Evolutionary conservation across 2,888 invertebrate species (phyloP), one percentile per base, ranked within the genome.

Genomic region (Myathropa florea): DNA sequence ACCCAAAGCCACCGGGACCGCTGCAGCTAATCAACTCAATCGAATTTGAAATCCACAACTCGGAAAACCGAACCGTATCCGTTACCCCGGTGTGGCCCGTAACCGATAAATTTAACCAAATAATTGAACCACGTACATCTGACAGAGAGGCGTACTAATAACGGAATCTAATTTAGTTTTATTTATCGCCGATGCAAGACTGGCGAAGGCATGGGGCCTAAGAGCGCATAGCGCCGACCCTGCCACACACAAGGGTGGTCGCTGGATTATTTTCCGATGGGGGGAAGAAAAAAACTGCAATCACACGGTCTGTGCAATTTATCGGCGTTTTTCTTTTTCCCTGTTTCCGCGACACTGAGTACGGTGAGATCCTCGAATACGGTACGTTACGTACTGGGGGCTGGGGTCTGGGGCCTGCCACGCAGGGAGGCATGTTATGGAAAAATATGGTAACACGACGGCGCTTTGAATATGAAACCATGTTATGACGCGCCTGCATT

Each of bases 391-490:
- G 46, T 39, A 39, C n/a, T 14, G 12, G 14, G 46, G n/a, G 39
- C 3, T 6, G 4, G n/a, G n/a, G 39, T 1, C 4, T 4, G 4
- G 9, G 26, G 14, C 36, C 28, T 21, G 57, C 18, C 24, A 53
- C 39, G 10, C 39, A 57, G 14, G 33, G 23, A 33, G 60, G 57
- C 59, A 65, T 79, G 71, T 71, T 80, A 72, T 24, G 57, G 67
- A 72, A 75, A 81, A 82, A 76, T 82, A 82, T 73, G 67, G 76
- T 64, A 70, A 70, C 81, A 82, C 67, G 60, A 80, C 67, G 72
- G 60, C n/a, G 65, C 70, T 82, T 82, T 82, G 81, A 70, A 82
- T 82, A 76, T 76, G 81, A 81, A 70, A 64, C 75, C 81, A 64
- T 82, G 75, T 71, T 75, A 59, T 70, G 81, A 82, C 63, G 75